These are phyloP conservation scores for Atherinosoma microstoma DNA, from an alignment of 2,797 vertebrate species.

Conservation along the genomic window DNA sequence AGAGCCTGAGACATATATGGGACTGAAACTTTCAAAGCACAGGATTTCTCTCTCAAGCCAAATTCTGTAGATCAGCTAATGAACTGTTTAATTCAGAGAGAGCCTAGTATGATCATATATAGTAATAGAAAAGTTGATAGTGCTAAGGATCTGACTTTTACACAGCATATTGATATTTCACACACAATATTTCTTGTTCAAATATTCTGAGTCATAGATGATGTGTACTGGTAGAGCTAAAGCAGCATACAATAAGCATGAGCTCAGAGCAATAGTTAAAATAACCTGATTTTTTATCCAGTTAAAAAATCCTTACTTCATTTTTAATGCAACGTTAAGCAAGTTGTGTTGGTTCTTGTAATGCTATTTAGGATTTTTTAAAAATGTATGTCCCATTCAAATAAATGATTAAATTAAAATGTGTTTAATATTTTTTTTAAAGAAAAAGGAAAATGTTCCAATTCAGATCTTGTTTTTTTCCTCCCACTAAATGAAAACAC, in stretches of 20 bases:
- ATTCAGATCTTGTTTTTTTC: conserved; percentile 79
- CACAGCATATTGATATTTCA: conserved; percentile 21
- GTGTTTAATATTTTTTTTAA: background rate
- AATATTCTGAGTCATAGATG: conserved; percentile 14
- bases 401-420: too few species aligned
- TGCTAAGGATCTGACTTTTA: conserved; percentile 67
- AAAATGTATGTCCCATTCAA: too few species aligned
- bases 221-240: conserved; percentile 26
- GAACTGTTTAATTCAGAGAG: background rate
- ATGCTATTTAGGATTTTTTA: conserved; percentile 11
- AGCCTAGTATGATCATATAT: background rate
- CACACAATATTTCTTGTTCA: conserved; percentile 23
- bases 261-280: conserved; percentile 23
- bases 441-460: background rate
- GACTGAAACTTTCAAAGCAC: conserved; percentile 38
- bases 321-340: conserved; percentile 5
- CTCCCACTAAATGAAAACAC: conserved; percentile 77
- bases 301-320: conserved; percentile 14
- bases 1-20: conserved; percentile 60
- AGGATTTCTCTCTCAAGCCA: conserved; percentile 26
- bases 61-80: background rate
- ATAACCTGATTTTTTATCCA: conserved; percentile 5
- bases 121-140: background rate
- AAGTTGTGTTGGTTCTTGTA: conserved; percentile 61
- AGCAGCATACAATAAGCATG: conserved; percentile 24